Base-by-base conservation (phyloP, 1,140 invertebrate genomes). In the Condylostylus longicornis region DNA sequence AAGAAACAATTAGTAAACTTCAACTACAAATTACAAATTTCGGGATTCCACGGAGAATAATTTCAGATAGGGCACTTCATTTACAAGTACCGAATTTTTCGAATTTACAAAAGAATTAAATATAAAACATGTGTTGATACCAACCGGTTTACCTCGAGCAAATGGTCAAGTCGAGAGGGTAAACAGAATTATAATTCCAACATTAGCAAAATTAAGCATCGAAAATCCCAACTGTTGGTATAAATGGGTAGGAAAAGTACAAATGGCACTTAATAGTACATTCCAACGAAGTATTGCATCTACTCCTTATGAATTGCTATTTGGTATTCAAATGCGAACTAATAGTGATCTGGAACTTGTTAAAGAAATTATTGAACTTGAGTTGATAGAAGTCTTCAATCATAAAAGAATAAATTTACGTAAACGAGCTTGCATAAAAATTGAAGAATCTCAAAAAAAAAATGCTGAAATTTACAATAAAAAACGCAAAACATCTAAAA, bases 81-180 rank as follows among this genome's bases (percentile, higher is more conserved):
- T n/a, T 7, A 31, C 14, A 41, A 51, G 27, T 49, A 57, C 44
- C 42, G 12, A 42, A 44, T 2, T 59, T 56, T 34, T 8, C 31
- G 38, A 44, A 1, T 64, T 56, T 42, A 62, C 56, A 37, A 21
- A 25, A 21, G 22, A 30, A 9, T 19, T 42, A 40, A 40, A 38
- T 1, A 53, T 59, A 8, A 10, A 42, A 13, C 49, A 50, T 33
- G n/a, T 40, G 4, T 23, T 21, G 9, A 48, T 54, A 14, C 53
- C 33, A 28, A 22, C 17, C 13, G 25, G 18, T 18, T 23, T 40
- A 10, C 47, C 44, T 5, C 32, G 38, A 14, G 37, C 42, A 4
- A 44, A 49, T 20, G 47, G 49, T 10, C 43, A 47, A 21, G 45
- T 51, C 8, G 47, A 53, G 35, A 17, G 47, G 6, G 32, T 46